A percentile compares a stretch with the other conserved stretches of the same genome.
phyloP scores from a whole-genome alignment of 2,888 invertebrate species.

The Pomacea canaliculata region DNA sequence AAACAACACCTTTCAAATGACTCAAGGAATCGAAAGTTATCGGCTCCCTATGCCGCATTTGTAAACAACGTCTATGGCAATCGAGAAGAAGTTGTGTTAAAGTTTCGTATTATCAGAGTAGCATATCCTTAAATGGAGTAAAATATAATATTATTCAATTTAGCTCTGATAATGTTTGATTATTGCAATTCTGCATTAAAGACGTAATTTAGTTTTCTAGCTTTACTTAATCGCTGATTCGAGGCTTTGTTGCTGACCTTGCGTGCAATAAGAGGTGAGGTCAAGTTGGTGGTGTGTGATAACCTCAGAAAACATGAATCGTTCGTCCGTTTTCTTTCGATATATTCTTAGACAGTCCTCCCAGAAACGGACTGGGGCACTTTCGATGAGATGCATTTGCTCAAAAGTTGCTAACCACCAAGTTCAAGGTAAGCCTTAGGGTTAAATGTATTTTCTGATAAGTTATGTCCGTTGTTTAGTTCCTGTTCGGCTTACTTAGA shows the following conservation, averaged over 20 bases:
- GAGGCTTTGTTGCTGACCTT: conserved; percentile 36
- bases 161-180: background rate
- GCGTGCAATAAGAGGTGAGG: conserved; percentile 38
- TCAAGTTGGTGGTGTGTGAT: conserved; percentile 11
- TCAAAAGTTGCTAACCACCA: conserved; percentile 25
- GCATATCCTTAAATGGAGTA: background rate
- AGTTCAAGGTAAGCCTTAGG: conserved; percentile 21
- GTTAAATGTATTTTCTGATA: background rate
- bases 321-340: conserved; percentile 36
- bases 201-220: no score
- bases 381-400: conserved; percentile 34
- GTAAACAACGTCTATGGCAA: conserved; percentile 43
- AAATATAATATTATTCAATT: background rate
- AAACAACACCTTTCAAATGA: no score
- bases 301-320: conserved; percentile 40
- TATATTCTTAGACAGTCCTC: conserved; percentile 37
- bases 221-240: no score
- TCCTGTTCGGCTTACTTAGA: no score
- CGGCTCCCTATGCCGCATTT: conserved; percentile 39
- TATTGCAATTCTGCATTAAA: no score
- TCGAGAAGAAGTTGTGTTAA: background rate
- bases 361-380: conserved; percentile 34
- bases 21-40: no score
- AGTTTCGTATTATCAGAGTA: no score
- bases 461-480: no score